Evolutionary conservation across 2,888 invertebrate genomes (phyloP), one percentile per base, ranked within the genome.

Genomic region (Spilosoma lubricipeda): DNA sequence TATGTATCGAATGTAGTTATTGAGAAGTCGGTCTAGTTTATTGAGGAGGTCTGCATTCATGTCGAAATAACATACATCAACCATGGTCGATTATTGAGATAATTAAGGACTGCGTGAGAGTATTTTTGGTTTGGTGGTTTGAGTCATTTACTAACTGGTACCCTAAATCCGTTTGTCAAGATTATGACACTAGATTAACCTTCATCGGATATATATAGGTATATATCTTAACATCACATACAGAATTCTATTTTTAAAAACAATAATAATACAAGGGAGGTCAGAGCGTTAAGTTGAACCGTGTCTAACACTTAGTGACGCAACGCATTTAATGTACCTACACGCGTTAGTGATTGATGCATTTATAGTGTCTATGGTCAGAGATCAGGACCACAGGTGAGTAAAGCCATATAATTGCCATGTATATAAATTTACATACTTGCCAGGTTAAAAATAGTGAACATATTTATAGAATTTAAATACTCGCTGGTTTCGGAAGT

Each of bases 321-420:
- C 13, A 45, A 39, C 27, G n/a, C n/a, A 56, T 8, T n/a, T n/a
- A 56, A 56, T 56, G 30, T 63, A 63, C 39, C 42, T 36, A n/a
- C n/a, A 33, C 39, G 27, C 42, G 39, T 45, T 67, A 65, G 42
- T 45, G 56, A 67, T 27, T 45, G 64, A 79, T 20, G 66, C 36
- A 69, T 69, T 73, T 72, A 71, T 39, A 56, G 27, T 27, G 65
- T 74, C 71, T 33, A 77, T 56, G 75, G 72, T 39, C 77, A 81
- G 71, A 77, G 82, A 77, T 79, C 82, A 71, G 59, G 72, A 71
- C 45, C 82, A 77, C 30, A 33, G 65, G 65, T 77, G 72, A 67
- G 67, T 20, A 15, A 48, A n/a, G 66, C 56, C 39, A 52, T 27
- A 30, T 67, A 67, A 72, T 67, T 67, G 42, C 42, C 66, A 65